Base-by-base conservation (phyloP, 2,888 invertebrate genomes). In the Eupithecia pulchellata region DNA sequence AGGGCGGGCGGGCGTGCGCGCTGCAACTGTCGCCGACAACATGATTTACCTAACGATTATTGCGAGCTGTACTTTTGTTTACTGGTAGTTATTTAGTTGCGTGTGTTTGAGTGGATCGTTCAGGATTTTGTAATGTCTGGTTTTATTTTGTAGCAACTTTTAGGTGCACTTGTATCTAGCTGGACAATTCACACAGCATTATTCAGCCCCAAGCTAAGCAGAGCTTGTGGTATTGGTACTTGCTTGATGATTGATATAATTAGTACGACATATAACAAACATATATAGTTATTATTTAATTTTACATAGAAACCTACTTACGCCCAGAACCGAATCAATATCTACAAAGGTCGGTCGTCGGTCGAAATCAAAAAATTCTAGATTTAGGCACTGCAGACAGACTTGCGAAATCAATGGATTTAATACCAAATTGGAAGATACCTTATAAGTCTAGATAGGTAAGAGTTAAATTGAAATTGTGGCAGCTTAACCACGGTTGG, bases 41-140 rank as follows among this genome's bases (percentile, higher is more conserved):
- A 55, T 73, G 73, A 73, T 73, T 73, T 73, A 73, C 64, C 34
- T 69, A 70, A 73, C 39, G 73, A 69, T 73, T 73, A 73, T 73
- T 73, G 69, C 73, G 42, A 34, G 61, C 32, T 57, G 60, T 52
- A 20, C 36, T 52, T 52, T 64, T 58, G 57, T 30, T 60, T 30
- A 60, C 17, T 14, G 29, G 17, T 14, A 27, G 13, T 55, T 32
- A 60, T 60, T 29, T 60, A 57, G 27, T 60, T 60, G 17, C n/a
- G 6, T 9, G 32, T n/a, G 25, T 25, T 25, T 11, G 20, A 52
- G 25, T 52, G 20, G 52, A 52, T 3, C 25, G 52, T 52, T 52
- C n/a, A 9, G 42, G n/a, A 47, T 47, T 20, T 55, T 25, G 13
- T 55, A 14, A 5, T 27, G 14, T 8, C 8, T 29, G 29, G 0